phyloP scores from a whole-genome alignment of 1,140 invertebrate species.

The Drosophila dunni region DNA sequence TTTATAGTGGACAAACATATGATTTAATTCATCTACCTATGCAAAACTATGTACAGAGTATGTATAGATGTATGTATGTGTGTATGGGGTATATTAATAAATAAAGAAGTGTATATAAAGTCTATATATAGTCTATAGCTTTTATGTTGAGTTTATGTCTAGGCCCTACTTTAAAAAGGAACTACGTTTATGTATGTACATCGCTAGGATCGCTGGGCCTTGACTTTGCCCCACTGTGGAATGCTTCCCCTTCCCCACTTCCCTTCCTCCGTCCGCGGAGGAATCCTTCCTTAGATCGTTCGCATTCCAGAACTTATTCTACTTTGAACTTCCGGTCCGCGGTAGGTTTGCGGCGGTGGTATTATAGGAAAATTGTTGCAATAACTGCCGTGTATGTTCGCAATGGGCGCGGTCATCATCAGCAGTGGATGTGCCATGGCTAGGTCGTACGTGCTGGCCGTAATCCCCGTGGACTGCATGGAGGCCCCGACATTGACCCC shows the following conservation, averaged over 20 bases:
- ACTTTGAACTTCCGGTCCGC: constrained; percentile 66
- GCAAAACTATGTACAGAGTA: constrained; percentile 18
- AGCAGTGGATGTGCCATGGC: constrained; percentile 72
- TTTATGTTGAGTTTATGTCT: constrained; percentile 49
- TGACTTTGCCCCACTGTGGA: background rate
- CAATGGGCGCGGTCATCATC: constrained; percentile 73
- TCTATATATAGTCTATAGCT: constrained; percentile 8
- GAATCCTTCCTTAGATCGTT: constrained; percentile 56
- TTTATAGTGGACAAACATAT: constrained; percentile 18
- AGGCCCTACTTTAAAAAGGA: constrained; percentile 66
- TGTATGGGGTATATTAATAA: constrained; percentile 6
- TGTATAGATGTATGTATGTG: background rate
- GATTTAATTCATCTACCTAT: constrained; percentile 34
- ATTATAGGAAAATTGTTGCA: constrained; percentile 69
- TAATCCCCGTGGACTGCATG: constrained; percentile 50
- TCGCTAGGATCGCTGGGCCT: constrained; percentile 35
- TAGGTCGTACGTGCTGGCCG: constrained; percentile 63
- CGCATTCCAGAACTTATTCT: constrained; percentile 77
- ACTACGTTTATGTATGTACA: constrained; percentile 67
- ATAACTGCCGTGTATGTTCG: constrained; percentile 64
- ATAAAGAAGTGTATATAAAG: constrained; percentile 9
- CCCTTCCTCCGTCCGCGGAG: background rate
- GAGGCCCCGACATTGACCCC: constrained; percentile 50
- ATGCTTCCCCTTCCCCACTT: too few species aligned
- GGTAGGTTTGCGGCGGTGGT: constrained; percentile 65